These are phyloP conservation scores for Arctia plantaginis DNA, from an alignment of 2,888 invertebrate species.

Conservation along the genomic window DNA sequence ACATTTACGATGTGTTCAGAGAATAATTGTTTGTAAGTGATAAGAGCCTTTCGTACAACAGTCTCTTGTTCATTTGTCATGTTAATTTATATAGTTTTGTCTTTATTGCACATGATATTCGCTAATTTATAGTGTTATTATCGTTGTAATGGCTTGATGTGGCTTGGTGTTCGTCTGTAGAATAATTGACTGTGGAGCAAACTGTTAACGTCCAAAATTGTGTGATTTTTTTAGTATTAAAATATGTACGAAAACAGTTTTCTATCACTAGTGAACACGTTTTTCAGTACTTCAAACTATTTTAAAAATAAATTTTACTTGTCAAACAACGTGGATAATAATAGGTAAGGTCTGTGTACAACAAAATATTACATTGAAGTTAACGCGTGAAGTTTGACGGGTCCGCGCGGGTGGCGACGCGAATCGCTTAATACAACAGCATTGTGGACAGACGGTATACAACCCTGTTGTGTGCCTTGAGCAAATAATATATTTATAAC, in stretches of 20 bases:
- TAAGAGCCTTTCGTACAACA: not conserved
- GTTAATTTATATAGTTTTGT: constrained; percentile 18
- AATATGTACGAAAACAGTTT: no score
- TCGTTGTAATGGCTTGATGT: not conserved
- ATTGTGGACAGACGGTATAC: constrained; percentile 32
- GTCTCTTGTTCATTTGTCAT: constrained; percentile 25
- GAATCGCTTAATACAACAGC: constrained; percentile 43
- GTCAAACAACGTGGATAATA: not conserved
- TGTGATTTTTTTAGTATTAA: no score
- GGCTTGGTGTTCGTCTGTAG: not conserved
- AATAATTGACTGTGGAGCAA: not conserved
- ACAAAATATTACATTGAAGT: constrained; percentile 14
- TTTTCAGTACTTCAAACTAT: not conserved
- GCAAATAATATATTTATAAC: not conserved
- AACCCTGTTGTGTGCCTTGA: not conserved
- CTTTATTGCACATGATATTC: constrained; percentile 5
- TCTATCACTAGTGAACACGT: not conserved
- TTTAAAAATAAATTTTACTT: not conserved
- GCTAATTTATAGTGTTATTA: constrained; percentile 1
- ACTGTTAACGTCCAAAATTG: no score
- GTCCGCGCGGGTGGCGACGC: constrained; percentile 38
- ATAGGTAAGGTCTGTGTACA: not conserved
- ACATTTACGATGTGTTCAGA: not conserved
- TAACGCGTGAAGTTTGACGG: constrained; percentile 28
- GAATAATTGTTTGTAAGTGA: not conserved